phyloP scores from a whole-genome alignment of 2,113 vertebrate genomes.

The Gobius niger region DNA sequence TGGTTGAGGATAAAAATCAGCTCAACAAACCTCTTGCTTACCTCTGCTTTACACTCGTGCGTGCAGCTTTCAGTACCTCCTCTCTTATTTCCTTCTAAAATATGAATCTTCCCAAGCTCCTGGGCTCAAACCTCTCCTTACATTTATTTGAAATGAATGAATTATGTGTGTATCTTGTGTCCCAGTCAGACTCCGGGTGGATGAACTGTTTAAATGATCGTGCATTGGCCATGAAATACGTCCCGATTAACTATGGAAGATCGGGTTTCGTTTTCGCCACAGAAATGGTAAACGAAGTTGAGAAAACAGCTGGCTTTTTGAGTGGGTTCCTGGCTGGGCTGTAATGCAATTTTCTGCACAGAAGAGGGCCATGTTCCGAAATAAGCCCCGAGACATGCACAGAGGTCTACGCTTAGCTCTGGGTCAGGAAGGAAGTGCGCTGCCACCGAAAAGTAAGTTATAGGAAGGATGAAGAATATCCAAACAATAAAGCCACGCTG shows the following conservation, averaged over 20 bases:
- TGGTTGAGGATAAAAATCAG: too few relatives aligned
- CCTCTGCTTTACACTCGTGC: too few relatives aligned
- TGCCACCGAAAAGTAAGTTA: conserved; percentile 56
- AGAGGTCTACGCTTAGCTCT: conserved; percentile 43
- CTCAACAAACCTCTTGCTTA: too few relatives aligned
- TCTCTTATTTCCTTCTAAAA: conserved; percentile 47
- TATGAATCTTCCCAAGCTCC: conserved; percentile 43
- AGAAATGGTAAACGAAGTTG: conserved; percentile 60
- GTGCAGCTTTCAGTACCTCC: neutral
- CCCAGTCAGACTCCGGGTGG: conserved; percentile 61
- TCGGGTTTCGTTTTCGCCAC: conserved; percentile 62
- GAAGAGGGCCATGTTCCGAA: conserved; percentile 52
- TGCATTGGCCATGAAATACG: conserved; percentile 78
- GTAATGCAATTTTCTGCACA: conserved; percentile 73
- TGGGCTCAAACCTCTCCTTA: conserved; percentile 48
- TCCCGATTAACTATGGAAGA: conserved; percentile 69
- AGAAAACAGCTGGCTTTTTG: conserved; percentile 47
- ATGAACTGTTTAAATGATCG: conserved; percentile 76
- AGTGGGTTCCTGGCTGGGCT: conserved; percentile 49
- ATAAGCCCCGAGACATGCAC: conserved; percentile 60
- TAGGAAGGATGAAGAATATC: conserved; percentile 52
- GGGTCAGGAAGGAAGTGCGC: conserved; percentile 62
- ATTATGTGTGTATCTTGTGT: conserved; percentile 58
- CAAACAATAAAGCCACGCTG: conserved; percentile 47
- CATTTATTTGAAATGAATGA: conserved; percentile 25